phyloP scores from a whole-genome alignment of 2,888 invertebrate genomes.

The Tethea ocularis region DNA sequence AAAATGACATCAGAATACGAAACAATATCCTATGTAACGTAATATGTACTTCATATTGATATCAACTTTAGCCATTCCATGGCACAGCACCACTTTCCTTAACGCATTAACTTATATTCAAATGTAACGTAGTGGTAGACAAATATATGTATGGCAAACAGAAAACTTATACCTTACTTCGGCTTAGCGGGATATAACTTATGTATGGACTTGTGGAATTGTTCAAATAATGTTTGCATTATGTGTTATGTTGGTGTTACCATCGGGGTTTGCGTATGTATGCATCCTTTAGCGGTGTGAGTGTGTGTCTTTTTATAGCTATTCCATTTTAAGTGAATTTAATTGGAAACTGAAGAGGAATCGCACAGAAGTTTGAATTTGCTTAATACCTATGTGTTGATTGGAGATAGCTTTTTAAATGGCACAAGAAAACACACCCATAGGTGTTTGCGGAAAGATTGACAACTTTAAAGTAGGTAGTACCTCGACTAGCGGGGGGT shows the following conservation, averaged over 20 bases:
- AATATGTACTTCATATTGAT: not conserved
- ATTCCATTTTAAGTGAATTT: too few species aligned
- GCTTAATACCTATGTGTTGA: too few species aligned
- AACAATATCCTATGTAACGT: too few species aligned
- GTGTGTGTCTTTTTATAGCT: not conserved
- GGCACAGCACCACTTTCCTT: slow-evolving; percentile 19
- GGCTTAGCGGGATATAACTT: slow-evolving; percentile 25
- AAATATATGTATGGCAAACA: slow-evolving; percentile 27
- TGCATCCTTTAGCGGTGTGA: not conserved
- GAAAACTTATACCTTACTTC: slow-evolving; percentile 27
- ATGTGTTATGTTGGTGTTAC: slow-evolving; percentile 1
- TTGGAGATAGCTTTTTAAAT: too few species aligned
- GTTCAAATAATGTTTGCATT: slow-evolving; percentile 26
- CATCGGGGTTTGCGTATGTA: not conserved
- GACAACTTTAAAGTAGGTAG: too few species aligned
- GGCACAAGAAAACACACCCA: too few species aligned
- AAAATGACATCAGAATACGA: too few species aligned
- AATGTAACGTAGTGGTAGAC: slow-evolving; percentile 26
- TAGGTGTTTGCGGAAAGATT: too few species aligned
- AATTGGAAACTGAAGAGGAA: too few species aligned
- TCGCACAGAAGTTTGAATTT: too few species aligned
- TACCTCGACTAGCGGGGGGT: too few species aligned
- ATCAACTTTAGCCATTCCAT: slow-evolving; percentile 15
- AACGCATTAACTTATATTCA: slow-evolving; percentile 24
- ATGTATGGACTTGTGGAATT: slow-evolving; percentile 25